Percentiles rank a stretch among this genome's conserved stretches.
Evolutionary conservation across 2,888 invertebrate species (phyloP).

Genomic region (Drosophila quinaria): DNA sequence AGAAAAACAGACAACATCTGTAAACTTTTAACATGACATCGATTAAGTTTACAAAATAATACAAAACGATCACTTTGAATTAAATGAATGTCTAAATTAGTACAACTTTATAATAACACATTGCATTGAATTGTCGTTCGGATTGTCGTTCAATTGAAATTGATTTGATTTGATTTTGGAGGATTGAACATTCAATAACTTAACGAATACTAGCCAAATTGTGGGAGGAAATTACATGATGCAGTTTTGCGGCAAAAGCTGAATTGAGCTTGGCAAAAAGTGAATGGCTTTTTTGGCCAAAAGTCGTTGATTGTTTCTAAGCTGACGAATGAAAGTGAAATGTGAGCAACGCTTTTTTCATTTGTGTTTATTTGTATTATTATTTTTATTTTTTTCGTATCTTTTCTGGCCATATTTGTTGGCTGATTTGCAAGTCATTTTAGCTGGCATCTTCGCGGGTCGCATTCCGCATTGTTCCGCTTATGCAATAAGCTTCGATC

Average conservation of each 20-base stretch:
- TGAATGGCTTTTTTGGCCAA: slow-evolving; percentile 44
- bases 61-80: slow-evolving; percentile 2
- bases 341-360: slow-evolving; percentile 33
- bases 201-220: slow-evolving; percentile 5
- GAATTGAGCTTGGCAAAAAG: slow-evolving; percentile 36
- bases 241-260: slow-evolving; percentile 9
- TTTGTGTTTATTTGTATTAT: neutral
- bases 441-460: slow-evolving; percentile 38
- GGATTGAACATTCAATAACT: slow-evolving; percentile 20
- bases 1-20: neutral
- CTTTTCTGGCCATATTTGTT: slow-evolving; percentile 49
- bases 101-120: slow-evolving; percentile 3
- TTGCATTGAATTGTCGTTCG: slow-evolving; percentile 4
- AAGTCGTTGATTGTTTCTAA: slow-evolving; percentile 44
- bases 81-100: slow-evolving; percentile 13
- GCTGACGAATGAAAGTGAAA: slow-evolving; percentile 57
- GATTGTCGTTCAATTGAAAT: neutral
- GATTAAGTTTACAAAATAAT: slow-evolving; percentile 16
- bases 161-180: slow-evolving; percentile 3
- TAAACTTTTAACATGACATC: slow-evolving; percentile 2
- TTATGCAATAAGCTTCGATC: slow-evolving; percentile 55
- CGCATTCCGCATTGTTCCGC: slow-evolving; percentile 56
- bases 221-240: slow-evolving; percentile 1
- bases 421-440: slow-evolving; percentile 49
- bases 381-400: neutral